Evolutionary conservation across 2,113 vertebrate species (phyloP).

Genomic region (Pleuronectes platessa): DNA sequence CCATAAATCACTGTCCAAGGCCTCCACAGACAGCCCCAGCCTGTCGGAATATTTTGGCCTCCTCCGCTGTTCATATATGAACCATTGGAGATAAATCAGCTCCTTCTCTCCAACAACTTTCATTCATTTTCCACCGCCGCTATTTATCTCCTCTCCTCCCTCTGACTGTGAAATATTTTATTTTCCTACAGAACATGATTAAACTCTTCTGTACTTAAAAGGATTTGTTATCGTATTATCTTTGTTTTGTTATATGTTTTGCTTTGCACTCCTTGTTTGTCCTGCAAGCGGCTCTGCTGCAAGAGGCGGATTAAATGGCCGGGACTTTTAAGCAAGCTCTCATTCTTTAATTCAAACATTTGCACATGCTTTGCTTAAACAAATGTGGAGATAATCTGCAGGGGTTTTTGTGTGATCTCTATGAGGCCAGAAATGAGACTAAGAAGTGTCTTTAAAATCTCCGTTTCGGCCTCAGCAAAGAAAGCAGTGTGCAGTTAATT

Average conservation of each 20-base stretch:
- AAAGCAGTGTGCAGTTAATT: conserved; percentile 47
- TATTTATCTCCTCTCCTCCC: conserved; percentile 25
- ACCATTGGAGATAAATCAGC: conserved; percentile 53
- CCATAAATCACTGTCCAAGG: conserved; percentile 77
- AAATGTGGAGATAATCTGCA: neutral
- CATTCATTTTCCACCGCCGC: conserved; percentile 12
- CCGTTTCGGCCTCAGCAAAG: conserved; percentile 1
- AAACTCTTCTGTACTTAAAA: too few relatives aligned
- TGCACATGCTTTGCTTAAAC: neutral
- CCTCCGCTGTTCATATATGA: conserved; percentile 41
- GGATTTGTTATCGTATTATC: too few relatives aligned
- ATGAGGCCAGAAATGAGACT: conserved; percentile 11
- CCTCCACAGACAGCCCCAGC: conserved; percentile 52
- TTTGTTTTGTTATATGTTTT: neutral
- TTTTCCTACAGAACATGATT: conserved; percentile 8
- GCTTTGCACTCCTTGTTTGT: conserved; percentile 1
- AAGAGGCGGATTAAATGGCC: neutral
- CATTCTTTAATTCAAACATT: conserved; percentile 8
- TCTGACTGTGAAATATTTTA: conserved; percentile 26
- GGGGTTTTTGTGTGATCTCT: conserved; percentile 11
- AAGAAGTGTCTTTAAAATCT: neutral
- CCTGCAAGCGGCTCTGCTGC: neutral
- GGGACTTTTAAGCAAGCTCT: neutral
- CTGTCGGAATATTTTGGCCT: conserved; percentile 50
- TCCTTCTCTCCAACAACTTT: conserved; percentile 34